Evolutionary conservation across 1,140 invertebrate species (phyloP).

Genomic region (Drosophila nigromelanica): DNA sequence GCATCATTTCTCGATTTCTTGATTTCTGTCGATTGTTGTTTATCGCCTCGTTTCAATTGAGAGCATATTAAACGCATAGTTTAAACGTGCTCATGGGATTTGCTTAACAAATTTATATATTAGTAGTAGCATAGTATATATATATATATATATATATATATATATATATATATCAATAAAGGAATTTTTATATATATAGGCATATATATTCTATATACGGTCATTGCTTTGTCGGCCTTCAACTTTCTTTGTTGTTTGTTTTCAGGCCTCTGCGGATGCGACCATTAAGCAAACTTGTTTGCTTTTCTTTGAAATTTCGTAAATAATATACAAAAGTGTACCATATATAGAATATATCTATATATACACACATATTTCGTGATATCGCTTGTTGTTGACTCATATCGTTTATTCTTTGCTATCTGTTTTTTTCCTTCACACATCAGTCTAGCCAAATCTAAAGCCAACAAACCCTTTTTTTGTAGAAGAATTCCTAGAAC

Average conservation of each 20-base stretch:
- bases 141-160: constrained; percentile 6
- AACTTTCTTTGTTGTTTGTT: constrained; percentile 74
- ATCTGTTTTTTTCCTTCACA: constrained; percentile 5
- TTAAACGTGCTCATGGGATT: constrained; percentile 37
- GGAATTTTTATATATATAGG: constrained; percentile 12
- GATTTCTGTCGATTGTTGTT: constrained; percentile 13
- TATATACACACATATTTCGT: constrained; percentile 13
- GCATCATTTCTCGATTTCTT: constrained; percentile 37
- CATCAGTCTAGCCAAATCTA: neutral
- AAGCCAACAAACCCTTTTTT: constrained; percentile 12
- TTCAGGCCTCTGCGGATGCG: constrained; percentile 52
- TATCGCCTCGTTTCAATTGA: constrained; percentile 22
- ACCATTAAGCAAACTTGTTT: constrained; percentile 78
- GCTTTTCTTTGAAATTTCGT: constrained; percentile 66
- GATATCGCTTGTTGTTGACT: constrained; percentile 40
- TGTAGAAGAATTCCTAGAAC: constrained; percentile 19
- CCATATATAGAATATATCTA: constrained; percentile 27
- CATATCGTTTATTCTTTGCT: constrained; percentile 9
- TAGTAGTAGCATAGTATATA: neutral
- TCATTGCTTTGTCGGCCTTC: constrained; percentile 74
- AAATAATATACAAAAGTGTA: constrained; percentile 20
- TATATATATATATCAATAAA: constrained; percentile 30
- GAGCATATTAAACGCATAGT: constrained; percentile 30
- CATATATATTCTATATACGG: constrained; percentile 72
- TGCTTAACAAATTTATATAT: constrained; percentile 46